phyloP scores from a whole-genome alignment of 2,797 vertebrate species.

The Triplophysa bombifrons region DNA sequence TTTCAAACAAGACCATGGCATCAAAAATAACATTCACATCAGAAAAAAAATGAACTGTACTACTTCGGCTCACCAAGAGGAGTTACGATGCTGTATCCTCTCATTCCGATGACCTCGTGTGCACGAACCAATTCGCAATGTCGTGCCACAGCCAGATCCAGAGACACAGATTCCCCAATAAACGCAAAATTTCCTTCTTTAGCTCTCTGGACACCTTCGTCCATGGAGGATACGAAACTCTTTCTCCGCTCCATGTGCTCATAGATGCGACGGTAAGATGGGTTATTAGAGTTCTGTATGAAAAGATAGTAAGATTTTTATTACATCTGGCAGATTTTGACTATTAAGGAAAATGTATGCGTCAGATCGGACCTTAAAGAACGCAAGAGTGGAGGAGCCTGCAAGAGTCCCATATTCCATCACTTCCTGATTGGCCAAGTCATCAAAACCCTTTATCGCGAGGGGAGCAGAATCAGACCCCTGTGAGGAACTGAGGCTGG shows the following conservation, averaged over 20 bases:
- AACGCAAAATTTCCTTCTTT: slow-evolving; percentile 85
- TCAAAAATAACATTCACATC: neutral
- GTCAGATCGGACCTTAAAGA: slow-evolving; percentile 80
- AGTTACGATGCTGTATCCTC: slow-evolving; percentile 86
- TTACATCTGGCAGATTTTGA: neutral
- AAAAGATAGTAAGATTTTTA: neutral
- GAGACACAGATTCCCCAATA: slow-evolving; percentile 87
- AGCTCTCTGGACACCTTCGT: slow-evolving; percentile 81
- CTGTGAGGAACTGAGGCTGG: slow-evolving; percentile 80
- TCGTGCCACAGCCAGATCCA: slow-evolving; percentile 82
- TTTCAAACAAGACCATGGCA: neutral
- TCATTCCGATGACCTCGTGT: slow-evolving; percentile 83
- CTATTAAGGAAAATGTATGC: neutral
- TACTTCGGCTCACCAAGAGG: slow-evolving; percentile 71
- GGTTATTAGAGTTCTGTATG: slow-evolving; percentile 85
- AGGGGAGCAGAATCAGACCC: slow-evolving; percentile 72
- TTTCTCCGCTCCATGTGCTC: slow-evolving; percentile 87
- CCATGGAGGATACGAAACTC: slow-evolving; percentile 81
- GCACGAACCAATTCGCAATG: slow-evolving; percentile 84
- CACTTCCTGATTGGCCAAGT: slow-evolving; percentile 84
- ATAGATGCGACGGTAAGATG: slow-evolving; percentile 82
- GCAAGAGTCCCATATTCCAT: slow-evolving; percentile 85
- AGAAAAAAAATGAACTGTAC: neutral
- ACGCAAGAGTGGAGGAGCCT: slow-evolving; percentile 83
- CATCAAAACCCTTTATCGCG: slow-evolving; percentile 83